A percentile compares a stretch with the other conserved stretches of the same genome.
Conservation (phyloP, 2,113 vertebrate species). For the Pterocles gutturalis region DNA sequence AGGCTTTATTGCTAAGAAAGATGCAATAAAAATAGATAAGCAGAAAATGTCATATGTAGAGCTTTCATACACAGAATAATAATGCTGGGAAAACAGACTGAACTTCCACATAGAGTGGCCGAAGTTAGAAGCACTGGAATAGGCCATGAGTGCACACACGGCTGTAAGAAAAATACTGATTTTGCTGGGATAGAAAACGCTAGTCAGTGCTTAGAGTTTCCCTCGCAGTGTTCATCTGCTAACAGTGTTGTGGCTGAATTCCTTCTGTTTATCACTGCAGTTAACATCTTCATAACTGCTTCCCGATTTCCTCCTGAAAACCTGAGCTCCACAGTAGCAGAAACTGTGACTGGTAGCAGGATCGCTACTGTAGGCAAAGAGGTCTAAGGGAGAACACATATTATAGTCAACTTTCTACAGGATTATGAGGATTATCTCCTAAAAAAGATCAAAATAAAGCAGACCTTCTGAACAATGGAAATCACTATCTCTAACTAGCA, state of each 20-base stretch:
- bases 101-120: neutral
- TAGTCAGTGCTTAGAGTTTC: neutral
- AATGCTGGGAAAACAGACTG: neutral
- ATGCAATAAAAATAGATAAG: neutral
- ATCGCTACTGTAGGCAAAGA: neutral
- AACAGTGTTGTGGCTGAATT: conserved; percentile 34
- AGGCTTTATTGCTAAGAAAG: neutral
- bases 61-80: neutral
- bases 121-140: neutral
- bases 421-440: conserved; percentile 35
- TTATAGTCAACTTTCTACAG: neutral
- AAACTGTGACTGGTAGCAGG: neutral
- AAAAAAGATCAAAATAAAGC: conserved; percentile 38
- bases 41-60: neutral
- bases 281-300: conserved; percentile 18
- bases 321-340: neutral
- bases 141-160: neutral
- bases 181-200: neutral
- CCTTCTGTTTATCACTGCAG: conserved; percentile 43
- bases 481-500: neutral
- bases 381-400: neutral
- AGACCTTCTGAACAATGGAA: neutral
- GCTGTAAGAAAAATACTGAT: neutral
- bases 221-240: neutral
- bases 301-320: conserved; percentile 17